These are phyloP conservation scores for Pangasius sanitwongsei DNA, from an alignment of 2,797 vertebrate genomes.

Conservation along the genomic window DNA sequence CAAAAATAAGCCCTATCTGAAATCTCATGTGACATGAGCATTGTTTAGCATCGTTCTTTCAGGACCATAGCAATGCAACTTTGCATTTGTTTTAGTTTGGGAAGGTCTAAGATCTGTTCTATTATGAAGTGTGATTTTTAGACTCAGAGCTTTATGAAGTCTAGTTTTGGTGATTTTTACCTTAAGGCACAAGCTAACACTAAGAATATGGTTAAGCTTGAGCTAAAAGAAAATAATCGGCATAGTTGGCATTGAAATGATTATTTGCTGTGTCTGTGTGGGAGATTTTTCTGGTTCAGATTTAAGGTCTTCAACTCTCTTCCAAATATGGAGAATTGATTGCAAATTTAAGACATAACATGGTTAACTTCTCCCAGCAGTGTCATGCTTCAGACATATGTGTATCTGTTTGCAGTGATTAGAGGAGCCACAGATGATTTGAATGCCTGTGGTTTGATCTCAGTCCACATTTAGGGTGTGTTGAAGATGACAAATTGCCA, in stretches of 20 bases:
- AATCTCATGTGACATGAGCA: constrained; percentile 2
- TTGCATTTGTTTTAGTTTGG: constrained; percentile 6
- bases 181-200: constrained; percentile 7
- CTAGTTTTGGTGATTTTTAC: constrained; percentile 8
- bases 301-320: background rate
- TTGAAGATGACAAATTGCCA: background rate
- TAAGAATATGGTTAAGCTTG: background rate
- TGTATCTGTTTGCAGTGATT: constrained; percentile 3
- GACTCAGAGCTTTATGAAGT: background rate
- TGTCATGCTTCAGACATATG: background rate
- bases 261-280: background rate
- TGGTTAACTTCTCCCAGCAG: background rate
- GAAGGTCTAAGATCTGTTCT: background rate
- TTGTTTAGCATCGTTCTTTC: constrained; percentile 2
- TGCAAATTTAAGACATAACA: background rate
- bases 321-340: background rate
- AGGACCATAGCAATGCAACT: background rate
- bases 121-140: constrained; percentile 27
- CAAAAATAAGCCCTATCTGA: background rate
- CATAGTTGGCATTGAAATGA: background rate
- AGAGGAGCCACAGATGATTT: constrained; percentile 12
- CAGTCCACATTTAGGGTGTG: constrained; percentile 13
- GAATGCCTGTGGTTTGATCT: constrained; percentile 20
- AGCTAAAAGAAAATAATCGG: background rate
- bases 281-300: background rate